phyloP scores from a whole-genome alignment of 2,797 vertebrate genomes.

The Austrolebias charrua region DNA sequence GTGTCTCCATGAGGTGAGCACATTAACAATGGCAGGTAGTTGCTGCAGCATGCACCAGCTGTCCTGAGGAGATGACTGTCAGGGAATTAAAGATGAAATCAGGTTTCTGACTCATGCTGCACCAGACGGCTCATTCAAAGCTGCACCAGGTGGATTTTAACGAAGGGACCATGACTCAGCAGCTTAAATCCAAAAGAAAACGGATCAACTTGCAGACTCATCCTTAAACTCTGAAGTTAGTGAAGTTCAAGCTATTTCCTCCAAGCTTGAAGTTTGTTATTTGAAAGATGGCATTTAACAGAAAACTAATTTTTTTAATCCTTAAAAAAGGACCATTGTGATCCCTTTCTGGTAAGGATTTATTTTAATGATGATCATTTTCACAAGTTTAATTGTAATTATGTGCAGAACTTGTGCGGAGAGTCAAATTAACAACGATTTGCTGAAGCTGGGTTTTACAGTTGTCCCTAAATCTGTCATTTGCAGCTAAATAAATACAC shows the following conservation, averaged over 20 bases:
- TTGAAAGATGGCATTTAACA: too few relatives aligned
- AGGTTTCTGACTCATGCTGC: slow-evolving; percentile 32
- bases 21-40: slow-evolving; percentile 62
- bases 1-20: slow-evolving; percentile 41
- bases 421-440: too few relatives aligned
- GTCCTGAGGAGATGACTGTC: slow-evolving; percentile 53
- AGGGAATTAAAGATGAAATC: slow-evolving; percentile 40
- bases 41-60: slow-evolving; percentile 52
- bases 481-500: too few relatives aligned
- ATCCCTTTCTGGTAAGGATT: too few relatives aligned
- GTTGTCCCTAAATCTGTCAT: too few relatives aligned
- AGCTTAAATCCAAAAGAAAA: background rate
- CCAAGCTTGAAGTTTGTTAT: background rate
- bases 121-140: slow-evolving; percentile 20
- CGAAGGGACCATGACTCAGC: slow-evolving; percentile 13
- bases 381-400: too few relatives aligned
- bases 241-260: background rate
- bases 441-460: too few relatives aligned
- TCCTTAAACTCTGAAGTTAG: background rate
- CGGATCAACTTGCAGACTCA: background rate
- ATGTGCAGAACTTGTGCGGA: too few relatives aligned
- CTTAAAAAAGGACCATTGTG: background rate
- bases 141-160: slow-evolving; percentile 13
- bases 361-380: too few relatives aligned
- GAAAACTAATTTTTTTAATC: background rate